phyloP scores from a whole-genome alignment of 2,113 vertebrate genomes.

The Plectropomus leopardus region DNA sequence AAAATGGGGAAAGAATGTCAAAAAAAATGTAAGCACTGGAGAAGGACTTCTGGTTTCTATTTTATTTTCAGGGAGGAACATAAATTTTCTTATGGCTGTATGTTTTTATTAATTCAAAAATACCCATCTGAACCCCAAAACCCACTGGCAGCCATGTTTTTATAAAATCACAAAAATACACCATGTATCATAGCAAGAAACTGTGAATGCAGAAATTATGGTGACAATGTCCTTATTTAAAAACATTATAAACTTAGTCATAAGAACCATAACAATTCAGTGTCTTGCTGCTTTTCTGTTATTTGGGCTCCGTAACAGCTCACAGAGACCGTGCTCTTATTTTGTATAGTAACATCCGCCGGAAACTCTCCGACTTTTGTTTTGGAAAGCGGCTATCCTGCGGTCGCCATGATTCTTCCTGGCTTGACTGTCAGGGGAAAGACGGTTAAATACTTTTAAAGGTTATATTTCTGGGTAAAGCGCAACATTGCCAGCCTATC shows the following conservation, averaged over 20 bases:
- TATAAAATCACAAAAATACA: too few relatives aligned
- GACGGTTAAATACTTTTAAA: constrained; percentile 56
- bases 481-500: accelerated
- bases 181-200: too few relatives aligned
- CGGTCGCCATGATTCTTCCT: constrained; percentile 80
- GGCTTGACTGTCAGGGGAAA: constrained; percentile 75
- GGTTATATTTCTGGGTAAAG: neutral
- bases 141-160: too few relatives aligned
- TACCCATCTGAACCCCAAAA: too few relatives aligned
- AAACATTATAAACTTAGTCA: neutral
- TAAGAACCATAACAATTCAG: neutral
- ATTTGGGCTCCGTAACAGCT: neutral
- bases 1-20: too few relatives aligned
- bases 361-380: constrained; percentile 75
- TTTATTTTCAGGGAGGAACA: too few relatives aligned
- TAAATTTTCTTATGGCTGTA: too few relatives aligned
- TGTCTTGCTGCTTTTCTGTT: neutral
- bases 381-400: constrained; percentile 75
- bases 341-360: constrained; percentile 61
- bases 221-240: too few relatives aligned
- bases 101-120: too few relatives aligned
- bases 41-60: too few relatives aligned
- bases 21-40: too few relatives aligned
- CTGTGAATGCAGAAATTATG: too few relatives aligned
- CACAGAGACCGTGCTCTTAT: constrained; percentile 58